Evolutionary conservation across 2,113 vertebrate species (phyloP), one percentile per base, ranked within the genome.

Genomic region (Pelodiscus sinensis): DNA sequence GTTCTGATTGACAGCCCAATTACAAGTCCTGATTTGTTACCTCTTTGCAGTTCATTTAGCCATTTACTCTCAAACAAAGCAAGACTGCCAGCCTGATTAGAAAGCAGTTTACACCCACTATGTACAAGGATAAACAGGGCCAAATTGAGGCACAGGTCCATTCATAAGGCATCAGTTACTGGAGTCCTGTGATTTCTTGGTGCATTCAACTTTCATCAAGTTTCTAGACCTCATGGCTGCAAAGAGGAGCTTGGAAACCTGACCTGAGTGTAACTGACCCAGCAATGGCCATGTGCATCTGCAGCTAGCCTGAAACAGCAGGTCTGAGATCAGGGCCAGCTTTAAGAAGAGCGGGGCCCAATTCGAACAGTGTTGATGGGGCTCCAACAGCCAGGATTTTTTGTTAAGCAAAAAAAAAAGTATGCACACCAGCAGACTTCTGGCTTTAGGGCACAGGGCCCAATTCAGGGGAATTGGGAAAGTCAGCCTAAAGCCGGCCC

Each of bases 121-220:
- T 25, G 56, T 73, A 73, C 68, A 73, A 73, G 21, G 12, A 73
- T 38, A 38, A 24, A 14, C 0, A 0, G 73, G 38, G 29, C 35
- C 15, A 25, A 87, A 14, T 50, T 79, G 54, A 14, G 9, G n/a
- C 57, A 27, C 15, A 65, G 22, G 0, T 5, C 18, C 10, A 81
- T 86, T 85, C 54, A n/a, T 22, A 77, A 85, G 14, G 18, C 2
- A 2, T 2, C 54, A 81, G 11, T 85, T 87, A 92, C 51, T 89
- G 38, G 15, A 96, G 9, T 18, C 22, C 1, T 18, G 2, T 18
- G 24, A 15, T 13, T 82, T 5, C 87, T 84, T 89, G 22, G 50
- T 56, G 73, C 24, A 87, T 31, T 13, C n/a, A 88, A 25, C 19
- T 11, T 93, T 71, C 14, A 75, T 31, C 27, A 65, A 31, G 25